A percentile compares a stretch with the other conserved stretches of the same genome.
These are phyloP conservation scores for Carassius carassius DNA, from an alignment of 2,113 vertebrate species.

Conservation along the genomic window DNA sequence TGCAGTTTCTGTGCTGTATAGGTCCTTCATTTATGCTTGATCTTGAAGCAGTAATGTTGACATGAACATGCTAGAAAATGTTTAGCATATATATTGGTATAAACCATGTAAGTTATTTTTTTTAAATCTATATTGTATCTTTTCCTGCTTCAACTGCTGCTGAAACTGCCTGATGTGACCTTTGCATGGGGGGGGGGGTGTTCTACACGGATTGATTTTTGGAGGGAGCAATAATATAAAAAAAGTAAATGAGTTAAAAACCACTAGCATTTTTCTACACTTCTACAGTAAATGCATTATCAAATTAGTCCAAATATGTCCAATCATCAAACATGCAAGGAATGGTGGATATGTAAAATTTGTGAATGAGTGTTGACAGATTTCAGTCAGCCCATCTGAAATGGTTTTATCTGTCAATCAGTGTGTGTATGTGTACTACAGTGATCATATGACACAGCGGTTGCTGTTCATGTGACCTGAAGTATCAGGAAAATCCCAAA, in stretches of 20 bases:
- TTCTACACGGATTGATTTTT: no score
- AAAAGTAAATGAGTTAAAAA: background rate
- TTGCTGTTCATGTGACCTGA: conserved; percentile 77
- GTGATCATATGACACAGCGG: conserved; percentile 49
- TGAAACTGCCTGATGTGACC: background rate
- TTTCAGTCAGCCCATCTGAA: background rate
- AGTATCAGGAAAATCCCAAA: conserved; percentile 58
- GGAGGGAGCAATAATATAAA: background rate
- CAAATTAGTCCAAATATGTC: background rate
- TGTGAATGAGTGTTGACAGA: background rate
- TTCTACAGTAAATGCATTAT: background rate
- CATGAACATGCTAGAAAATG: background rate
- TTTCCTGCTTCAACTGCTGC: background rate
- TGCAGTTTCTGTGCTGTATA: background rate
- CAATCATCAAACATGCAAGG: background rate
- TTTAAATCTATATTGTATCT: background rate
- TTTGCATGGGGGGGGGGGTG: background rate
- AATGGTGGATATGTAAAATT: background rate
- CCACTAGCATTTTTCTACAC: background rate
- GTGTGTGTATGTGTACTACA: conserved; percentile 20
- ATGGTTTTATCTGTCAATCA: background rate
- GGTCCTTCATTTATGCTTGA: background rate
- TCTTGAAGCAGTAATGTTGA: background rate
- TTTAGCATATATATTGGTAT: background rate
- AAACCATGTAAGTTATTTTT: background rate